Evolutionary conservation across 92 coral and sea anemone genomes (phyloP).

Genomic region (Montipora capitata): DNA sequence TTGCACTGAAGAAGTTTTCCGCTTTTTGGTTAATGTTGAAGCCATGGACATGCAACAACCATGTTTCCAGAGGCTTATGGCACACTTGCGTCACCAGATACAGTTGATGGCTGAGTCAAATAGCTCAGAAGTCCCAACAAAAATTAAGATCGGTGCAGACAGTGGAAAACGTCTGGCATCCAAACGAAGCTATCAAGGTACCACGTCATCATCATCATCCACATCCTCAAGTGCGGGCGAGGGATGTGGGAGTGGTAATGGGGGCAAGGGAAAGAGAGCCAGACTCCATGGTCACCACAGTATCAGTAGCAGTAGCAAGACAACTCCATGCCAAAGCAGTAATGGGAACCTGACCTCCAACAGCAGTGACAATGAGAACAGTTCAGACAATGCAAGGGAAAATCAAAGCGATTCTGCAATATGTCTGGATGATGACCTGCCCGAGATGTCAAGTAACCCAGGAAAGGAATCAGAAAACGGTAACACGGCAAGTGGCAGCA

Average conservation of each 20-base stretch:
- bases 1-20: slow-evolving; percentile 79
- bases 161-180: slow-evolving; percentile 23
- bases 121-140: not conserved
- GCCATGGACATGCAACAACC: slow-evolving; percentile 82
- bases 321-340: slow-evolving; percentile 28
- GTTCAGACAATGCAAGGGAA: slow-evolving; percentile 51
- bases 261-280: slow-evolving; percentile 45
- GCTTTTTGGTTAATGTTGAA: slow-evolving; percentile 77
- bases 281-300: slow-evolving; percentile 49
- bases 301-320: slow-evolving; percentile 13
- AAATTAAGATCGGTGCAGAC: slow-evolving; percentile 17
- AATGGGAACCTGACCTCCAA: slow-evolving; percentile 40
- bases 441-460: slow-evolving; percentile 34
- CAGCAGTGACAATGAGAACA: slow-evolving; percentile 59
- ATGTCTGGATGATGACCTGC: slow-evolving; percentile 51
- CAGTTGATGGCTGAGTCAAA: slow-evolving; percentile 51
- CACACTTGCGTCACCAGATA: slow-evolving; percentile 73
- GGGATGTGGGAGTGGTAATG: slow-evolving; percentile 40
- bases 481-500: slow-evolving; percentile 43
- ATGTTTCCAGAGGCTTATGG: slow-evolving; percentile 83
- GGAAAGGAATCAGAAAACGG: slow-evolving; percentile 47
- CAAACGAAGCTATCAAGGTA: slow-evolving; percentile 40
- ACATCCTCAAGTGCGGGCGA: slow-evolving; percentile 40
- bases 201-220: slow-evolving; percentile 50
- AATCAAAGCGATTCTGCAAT: slow-evolving; percentile 60